These are phyloP conservation scores for Xanthia togata DNA, from an alignment of 2,888 invertebrate species.

Conservation along the genomic window DNA sequence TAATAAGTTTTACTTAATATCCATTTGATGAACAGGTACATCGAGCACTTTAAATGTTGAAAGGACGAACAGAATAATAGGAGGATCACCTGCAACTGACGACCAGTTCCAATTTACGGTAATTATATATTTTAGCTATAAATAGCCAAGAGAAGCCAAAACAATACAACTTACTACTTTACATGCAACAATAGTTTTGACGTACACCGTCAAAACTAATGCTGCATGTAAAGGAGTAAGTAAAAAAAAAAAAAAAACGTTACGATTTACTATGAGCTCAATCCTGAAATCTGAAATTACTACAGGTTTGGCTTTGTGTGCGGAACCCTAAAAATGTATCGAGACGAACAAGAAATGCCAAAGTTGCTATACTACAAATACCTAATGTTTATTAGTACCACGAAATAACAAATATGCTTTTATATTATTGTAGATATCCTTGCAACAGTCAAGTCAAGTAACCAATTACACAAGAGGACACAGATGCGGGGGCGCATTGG, in stretches of 20 bases:
- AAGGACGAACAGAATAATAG: slow-evolving; percentile 13
- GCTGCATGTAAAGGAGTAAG: no score
- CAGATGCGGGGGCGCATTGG: slow-evolving; percentile 70
- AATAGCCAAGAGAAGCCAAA: background rate
- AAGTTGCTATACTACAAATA: background rate
- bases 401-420: background rate
- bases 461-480: slow-evolving; percentile 57
- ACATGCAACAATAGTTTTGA: background rate
- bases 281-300: background rate
- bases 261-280: background rate
- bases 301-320: background rate
- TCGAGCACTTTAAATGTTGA: slow-evolving; percentile 14
- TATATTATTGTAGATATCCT: slow-evolving; percentile 63
- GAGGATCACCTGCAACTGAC: background rate
- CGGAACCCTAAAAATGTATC: background rate
- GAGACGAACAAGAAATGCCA: background rate
- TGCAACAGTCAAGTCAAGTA: slow-evolving; percentile 59
- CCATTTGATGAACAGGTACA: slow-evolving; percentile 18
- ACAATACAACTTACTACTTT: background rate
- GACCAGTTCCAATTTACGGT: slow-evolving; percentile 15
- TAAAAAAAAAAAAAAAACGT: no score
- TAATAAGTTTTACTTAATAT: background rate
- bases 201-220: no score
- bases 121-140: slow-evolving; percentile 4
- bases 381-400: background rate